Conservation (phyloP, 2,888 invertebrate genomes). For the Caradrina kadenii region DNA sequence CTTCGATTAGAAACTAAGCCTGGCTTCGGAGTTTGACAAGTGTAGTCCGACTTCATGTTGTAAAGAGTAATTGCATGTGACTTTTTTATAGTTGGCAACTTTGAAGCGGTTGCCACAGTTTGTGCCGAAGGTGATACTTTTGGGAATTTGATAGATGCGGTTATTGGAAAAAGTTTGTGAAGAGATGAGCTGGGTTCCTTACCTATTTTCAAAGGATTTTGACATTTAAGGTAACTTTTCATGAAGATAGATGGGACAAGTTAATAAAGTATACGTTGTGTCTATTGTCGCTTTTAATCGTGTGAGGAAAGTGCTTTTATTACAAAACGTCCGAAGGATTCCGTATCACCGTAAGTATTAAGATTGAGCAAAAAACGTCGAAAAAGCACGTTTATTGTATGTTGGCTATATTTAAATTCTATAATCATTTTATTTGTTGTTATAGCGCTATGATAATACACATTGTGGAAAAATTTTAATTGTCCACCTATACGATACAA, state of each 20-base stretch:
- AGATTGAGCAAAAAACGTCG: no score
- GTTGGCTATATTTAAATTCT: no score
- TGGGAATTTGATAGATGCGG: slow-evolving; percentile 46
- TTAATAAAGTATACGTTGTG: slow-evolving; percentile 1
- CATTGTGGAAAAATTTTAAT: no score
- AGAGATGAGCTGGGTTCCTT: slow-evolving; percentile 24
- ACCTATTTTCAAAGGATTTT: slow-evolving; percentile 13
- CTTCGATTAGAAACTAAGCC: slow-evolving; percentile 70
- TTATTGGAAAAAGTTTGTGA: slow-evolving; percentile 44
- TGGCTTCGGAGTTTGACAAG: slow-evolving; percentile 64
- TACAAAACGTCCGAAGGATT: no score
- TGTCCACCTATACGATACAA: no score
- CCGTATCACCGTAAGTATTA: no score
- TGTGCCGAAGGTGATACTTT: slow-evolving; percentile 45
- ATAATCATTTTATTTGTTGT: no score
- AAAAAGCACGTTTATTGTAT: no score
- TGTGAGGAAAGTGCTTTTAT: no score
- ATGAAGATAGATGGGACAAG: background rate
- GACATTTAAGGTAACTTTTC: slow-evolving; percentile 9
- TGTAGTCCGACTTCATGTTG: slow-evolving; percentile 64
- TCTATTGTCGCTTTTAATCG: background rate
- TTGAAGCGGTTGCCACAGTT: slow-evolving; percentile 52
- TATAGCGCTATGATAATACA: no score
- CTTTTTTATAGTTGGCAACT: slow-evolving; percentile 61
- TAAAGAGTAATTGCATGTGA: slow-evolving; percentile 64